These are phyloP conservation scores for Macropis europaea DNA, from an alignment of 2,888 invertebrate genomes.

Conservation along the genomic window DNA sequence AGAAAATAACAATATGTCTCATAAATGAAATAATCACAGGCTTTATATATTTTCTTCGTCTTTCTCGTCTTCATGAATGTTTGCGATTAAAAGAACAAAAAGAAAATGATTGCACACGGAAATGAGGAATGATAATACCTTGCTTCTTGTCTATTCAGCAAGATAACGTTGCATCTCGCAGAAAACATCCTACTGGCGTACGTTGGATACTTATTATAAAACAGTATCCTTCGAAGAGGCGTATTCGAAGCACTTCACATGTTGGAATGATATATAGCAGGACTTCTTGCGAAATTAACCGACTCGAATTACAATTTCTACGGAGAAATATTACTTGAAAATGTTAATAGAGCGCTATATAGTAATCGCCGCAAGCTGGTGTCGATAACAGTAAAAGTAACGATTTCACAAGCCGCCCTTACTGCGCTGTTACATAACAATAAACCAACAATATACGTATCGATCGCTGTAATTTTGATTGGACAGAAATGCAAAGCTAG, in stretches of 20 bases:
- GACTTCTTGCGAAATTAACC: constrained; percentile 37
- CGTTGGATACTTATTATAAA: constrained; percentile 23
- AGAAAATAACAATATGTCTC: no score
- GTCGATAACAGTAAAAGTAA: constrained; percentile 36
- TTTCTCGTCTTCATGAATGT: neutral
- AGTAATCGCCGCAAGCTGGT: constrained; percentile 33
- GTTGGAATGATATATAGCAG: constrained; percentile 19
- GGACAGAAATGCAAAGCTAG: no score
- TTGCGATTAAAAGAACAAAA: neutral
- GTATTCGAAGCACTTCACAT: constrained; percentile 17
- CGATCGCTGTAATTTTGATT: no score
- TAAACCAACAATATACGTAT: no score
- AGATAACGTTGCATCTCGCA: neutral
- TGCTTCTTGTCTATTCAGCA: neutral
- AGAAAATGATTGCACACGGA: neutral
- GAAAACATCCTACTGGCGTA: constrained; percentile 31
- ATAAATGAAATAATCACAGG: no score
- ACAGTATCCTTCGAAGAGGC: constrained; percentile 38
- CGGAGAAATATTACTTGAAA: constrained; percentile 7
- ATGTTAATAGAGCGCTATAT: constrained; percentile 12
- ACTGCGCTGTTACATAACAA: neutral
- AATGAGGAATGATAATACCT: neutral
- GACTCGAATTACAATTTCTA: constrained; percentile 32
- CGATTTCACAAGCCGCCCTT: constrained; percentile 23
- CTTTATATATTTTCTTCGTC: neutral